Conservation (phyloP, 2,888 invertebrate species). For the Dolichomitus sp. region DNA sequence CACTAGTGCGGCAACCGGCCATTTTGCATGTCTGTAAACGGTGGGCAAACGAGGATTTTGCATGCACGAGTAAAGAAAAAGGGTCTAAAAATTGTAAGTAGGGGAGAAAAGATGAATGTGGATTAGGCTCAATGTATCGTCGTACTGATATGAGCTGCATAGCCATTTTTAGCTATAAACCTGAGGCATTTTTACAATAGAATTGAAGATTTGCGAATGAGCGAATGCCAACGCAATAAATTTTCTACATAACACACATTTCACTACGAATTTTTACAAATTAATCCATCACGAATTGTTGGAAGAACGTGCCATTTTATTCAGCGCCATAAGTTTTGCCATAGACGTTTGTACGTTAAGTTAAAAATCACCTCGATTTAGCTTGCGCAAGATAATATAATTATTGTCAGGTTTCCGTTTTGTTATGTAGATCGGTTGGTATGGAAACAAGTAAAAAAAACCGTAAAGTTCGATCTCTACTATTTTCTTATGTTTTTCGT, state of each 20-base stretch:
- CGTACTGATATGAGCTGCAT: constrained; percentile 10
- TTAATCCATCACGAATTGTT: constrained; percentile 13
- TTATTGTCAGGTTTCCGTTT: background rate
- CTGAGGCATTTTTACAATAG: constrained; percentile 44
- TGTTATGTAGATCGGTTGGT: background rate
- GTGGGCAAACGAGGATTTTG: too few relatives aligned
- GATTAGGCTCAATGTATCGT: background rate
- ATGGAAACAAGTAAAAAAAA: constrained; percentile 5
- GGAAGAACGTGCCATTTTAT: constrained; percentile 61
- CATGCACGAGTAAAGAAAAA: too few relatives aligned
- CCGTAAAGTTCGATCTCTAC: constrained; percentile 6
- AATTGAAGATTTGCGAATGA: background rate
- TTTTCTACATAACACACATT: background rate
- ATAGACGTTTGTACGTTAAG: constrained; percentile 55
- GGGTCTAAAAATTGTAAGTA: background rate
- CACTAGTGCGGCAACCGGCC: too few relatives aligned
- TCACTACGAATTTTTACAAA: constrained; percentile 11
- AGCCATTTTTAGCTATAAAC: constrained; percentile 52
- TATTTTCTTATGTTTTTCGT: constrained; percentile 14
- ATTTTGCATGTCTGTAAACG: too few relatives aligned
- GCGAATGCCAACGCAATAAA: background rate
- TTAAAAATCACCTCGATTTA: background rate
- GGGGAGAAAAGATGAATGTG: background rate
- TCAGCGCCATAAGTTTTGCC: constrained; percentile 67
- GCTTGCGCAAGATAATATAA: background rate